phyloP scores from a whole-genome alignment of 1,140 invertebrate species.

The Drosophila micromelanica region DNA sequence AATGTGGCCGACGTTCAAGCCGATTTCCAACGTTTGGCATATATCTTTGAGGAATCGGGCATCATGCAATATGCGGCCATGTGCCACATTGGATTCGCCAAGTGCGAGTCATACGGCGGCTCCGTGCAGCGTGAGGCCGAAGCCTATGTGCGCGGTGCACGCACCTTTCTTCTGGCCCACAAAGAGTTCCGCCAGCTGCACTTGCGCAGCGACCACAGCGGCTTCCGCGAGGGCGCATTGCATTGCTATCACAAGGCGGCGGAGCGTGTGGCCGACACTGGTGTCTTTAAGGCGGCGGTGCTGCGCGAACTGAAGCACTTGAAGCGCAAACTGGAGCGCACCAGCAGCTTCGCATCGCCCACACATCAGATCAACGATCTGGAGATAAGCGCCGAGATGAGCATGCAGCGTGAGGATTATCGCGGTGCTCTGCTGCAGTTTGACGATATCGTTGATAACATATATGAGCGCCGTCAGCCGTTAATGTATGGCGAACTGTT shows the following conservation, averaged over 20 bases:
- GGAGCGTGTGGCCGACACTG: constrained; percentile 62
- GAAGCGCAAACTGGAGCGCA: constrained; percentile 65
- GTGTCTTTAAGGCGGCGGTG: constrained; percentile 78
- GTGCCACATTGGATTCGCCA: constrained; percentile 79
- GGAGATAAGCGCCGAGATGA: constrained; percentile 61
- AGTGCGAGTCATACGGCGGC: constrained; percentile 71
- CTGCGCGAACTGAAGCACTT: constrained; percentile 71
- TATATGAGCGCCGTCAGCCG: constrained; percentile 74
- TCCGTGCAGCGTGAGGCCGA: constrained; percentile 66
- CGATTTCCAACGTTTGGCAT: constrained; percentile 75
- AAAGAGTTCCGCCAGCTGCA: constrained; percentile 54
- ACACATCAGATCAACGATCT: constrained; percentile 76
- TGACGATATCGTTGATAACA: constrained; percentile 81
- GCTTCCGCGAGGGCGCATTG: constrained; percentile 70
- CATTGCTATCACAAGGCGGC: constrained; percentile 74
- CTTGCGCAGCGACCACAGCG: constrained; percentile 50
- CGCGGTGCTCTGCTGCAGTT: constrained; percentile 70
- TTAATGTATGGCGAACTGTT: constrained; percentile 70
- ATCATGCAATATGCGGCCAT: constrained; percentile 80
- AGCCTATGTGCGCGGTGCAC: constrained; percentile 72
- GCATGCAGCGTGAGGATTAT: constrained; percentile 60
- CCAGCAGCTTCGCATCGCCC: constrained; percentile 78
- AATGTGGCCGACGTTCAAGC: constrained; percentile 73
- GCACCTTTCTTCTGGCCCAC: constrained; percentile 63
- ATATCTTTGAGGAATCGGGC: constrained; percentile 75